phyloP scores from a whole-genome alignment of 2,888 invertebrate species.

The Gortyna flavago region DNA sequence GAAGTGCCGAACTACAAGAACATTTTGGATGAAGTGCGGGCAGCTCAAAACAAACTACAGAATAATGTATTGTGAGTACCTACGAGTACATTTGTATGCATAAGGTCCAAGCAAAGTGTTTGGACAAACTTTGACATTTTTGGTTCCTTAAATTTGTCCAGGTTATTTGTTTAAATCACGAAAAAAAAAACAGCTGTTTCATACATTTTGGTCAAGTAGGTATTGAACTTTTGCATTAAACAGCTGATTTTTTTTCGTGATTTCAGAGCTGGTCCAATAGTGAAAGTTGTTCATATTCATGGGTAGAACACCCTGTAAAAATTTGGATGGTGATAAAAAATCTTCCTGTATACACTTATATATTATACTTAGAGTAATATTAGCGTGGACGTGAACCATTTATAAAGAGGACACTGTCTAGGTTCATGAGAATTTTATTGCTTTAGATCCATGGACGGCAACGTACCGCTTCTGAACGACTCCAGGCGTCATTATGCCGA shows the following conservation, averaged over 20 bases:
- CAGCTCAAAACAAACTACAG: fast-evolving
- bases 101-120: neutral
- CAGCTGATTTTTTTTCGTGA: too few relatives aligned
- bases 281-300: too few relatives aligned
- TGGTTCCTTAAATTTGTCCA: neutral
- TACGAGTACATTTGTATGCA: neutral
- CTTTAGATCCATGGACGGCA: conserved; percentile 1
- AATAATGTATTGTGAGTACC: conserved; percentile 6
- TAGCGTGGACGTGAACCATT: neutral
- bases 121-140: neutral
- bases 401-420: neutral
- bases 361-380: neutral
- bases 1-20: neutral
- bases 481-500: conserved; percentile 11
- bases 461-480: conserved; percentile 3
- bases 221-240: too few relatives aligned
- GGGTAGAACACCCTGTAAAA: too few relatives aligned
- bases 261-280: too few relatives aligned
- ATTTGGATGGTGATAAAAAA: too few relatives aligned
- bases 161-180: neutral
- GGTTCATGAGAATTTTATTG: neutral
- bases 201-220: too few relatives aligned
- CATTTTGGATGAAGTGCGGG: fast-evolving
- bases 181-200: too few relatives aligned
- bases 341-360: too few relatives aligned